phyloP scores from a whole-genome alignment of 1,140 invertebrate genomes.

The Drosophila rufa region DNA sequence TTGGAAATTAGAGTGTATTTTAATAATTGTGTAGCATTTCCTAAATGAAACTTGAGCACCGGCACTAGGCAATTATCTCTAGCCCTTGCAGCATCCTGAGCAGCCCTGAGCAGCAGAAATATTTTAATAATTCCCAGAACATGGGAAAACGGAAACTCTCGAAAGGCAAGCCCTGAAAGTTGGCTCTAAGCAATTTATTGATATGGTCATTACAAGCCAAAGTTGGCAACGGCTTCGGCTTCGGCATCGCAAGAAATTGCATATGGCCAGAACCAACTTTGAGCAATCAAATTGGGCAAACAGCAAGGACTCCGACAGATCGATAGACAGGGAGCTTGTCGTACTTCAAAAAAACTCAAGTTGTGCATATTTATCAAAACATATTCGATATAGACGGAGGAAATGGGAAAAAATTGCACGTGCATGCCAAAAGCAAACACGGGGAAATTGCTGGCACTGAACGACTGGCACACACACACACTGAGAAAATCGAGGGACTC shows the following conservation, averaged over 20 bases:
- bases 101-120: neutral
- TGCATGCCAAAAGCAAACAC: constrained; percentile 71
- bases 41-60: neutral
- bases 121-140: constrained; percentile 13
- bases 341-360: constrained; percentile 69
- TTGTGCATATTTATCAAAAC: constrained; percentile 81
- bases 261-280: constrained; percentile 71
- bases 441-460: constrained; percentile 59
- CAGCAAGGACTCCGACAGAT: constrained; percentile 12
- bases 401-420: constrained; percentile 74
- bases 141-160: constrained; percentile 38
- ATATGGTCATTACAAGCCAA: constrained; percentile 70
- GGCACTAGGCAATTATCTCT: constrained; percentile 1
- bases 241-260: constrained; percentile 61
- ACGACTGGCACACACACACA: constrained; percentile 11
- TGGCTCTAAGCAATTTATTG: constrained; percentile 54
- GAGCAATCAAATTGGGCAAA: constrained; percentile 80
- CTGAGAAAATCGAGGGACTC: constrained; percentile 7
- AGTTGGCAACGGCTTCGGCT: constrained; percentile 59
- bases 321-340: constrained; percentile 8
- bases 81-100: neutral
- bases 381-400: constrained; percentile 60
- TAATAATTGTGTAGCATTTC: constrained; percentile 1
- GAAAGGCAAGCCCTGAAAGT: neutral
- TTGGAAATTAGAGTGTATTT: neutral